Percentiles rank a stretch among this genome's conserved stretches.
Conservation (phyloP, 2,888 invertebrate species). For the Acholoe squamosa region DNA sequence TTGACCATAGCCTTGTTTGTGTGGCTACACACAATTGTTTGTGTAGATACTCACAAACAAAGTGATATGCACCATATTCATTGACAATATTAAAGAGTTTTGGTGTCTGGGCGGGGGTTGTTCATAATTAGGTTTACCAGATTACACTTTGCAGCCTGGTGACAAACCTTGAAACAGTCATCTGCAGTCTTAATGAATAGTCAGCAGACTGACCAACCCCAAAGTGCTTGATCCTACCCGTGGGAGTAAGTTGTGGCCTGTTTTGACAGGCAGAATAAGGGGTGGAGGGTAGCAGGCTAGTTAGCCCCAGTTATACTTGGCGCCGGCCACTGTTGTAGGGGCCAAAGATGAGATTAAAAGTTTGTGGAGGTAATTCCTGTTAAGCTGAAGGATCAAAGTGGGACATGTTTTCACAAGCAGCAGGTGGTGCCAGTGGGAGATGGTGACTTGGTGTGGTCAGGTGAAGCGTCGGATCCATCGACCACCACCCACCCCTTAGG, state of each 20-base stretch:
- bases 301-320: not conserved
- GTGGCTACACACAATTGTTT: no score
- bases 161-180: not conserved
- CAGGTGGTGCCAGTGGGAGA: not conserved
- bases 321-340: not conserved
- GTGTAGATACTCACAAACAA: no score
- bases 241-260: not conserved
- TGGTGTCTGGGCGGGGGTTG: no score
- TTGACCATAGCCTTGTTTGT: no score
- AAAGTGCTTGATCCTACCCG: not conserved
- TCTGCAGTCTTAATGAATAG: not conserved
- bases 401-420: not conserved
- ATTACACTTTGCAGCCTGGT: not conserved
- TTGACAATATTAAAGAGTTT: no score
- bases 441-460: not conserved
- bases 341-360: conserved; percentile 21
- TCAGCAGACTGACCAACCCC: not conserved
- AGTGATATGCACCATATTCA: no score
- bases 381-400: not conserved
- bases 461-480: not conserved
- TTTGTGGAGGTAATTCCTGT: not conserved
- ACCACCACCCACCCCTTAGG: no score
- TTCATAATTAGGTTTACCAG: not conserved
- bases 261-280: conserved; percentile 10
- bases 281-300: no score